phyloP scores from a whole-genome alignment of 37 sponge, comb jelly and placozoan species.

The Agelas oroides region DNA sequence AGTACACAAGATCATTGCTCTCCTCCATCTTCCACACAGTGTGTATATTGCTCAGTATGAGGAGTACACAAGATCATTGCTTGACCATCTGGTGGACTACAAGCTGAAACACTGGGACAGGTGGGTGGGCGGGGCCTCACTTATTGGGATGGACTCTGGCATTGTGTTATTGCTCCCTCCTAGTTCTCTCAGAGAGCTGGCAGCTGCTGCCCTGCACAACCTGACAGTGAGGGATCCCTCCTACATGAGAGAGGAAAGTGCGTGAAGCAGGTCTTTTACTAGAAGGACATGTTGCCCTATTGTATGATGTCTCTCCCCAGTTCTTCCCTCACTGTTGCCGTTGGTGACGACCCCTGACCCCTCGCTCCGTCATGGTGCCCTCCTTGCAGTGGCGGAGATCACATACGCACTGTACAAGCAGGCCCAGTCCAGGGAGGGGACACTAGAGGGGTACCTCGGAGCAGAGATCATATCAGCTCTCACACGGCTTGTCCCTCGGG shows the following conservation, averaged over 20 bases:
- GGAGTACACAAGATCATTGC: constrained; percentile 84
- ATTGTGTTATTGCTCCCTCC: too few species aligned
- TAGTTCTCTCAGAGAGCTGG: constrained; percentile 62
- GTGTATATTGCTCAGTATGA: constrained; percentile 74
- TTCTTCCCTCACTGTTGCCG: constrained; percentile 73
- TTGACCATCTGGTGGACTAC: constrained; percentile 74
- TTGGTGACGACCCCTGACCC: constrained; percentile 73
- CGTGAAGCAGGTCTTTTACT: not conserved
- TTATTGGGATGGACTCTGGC: too few species aligned
- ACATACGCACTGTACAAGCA: constrained; percentile 39
- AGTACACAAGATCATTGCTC: constrained; percentile 73
- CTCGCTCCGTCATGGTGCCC: constrained; percentile 84
- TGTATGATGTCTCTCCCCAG: constrained; percentile 7
- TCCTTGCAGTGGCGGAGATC: constrained; percentile 78
- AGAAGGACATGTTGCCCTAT: not conserved
- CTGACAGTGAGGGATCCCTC: constrained; percentile 67
- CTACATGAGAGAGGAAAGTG: constrained; percentile 68
- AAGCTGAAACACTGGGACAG: constrained; percentile 96
- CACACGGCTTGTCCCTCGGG: constrained; percentile 35
- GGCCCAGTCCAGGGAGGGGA: not conserved
- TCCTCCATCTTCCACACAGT: constrained; percentile 3
- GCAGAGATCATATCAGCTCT: constrained; percentile 3
- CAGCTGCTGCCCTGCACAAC: constrained; percentile 75
- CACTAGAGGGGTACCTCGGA: constrained; percentile 23
- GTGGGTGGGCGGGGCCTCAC: constrained; percentile 8